phyloP scores from a whole-genome alignment of 2,888 invertebrate genomes.

The Oscheius sp. region DNA sequence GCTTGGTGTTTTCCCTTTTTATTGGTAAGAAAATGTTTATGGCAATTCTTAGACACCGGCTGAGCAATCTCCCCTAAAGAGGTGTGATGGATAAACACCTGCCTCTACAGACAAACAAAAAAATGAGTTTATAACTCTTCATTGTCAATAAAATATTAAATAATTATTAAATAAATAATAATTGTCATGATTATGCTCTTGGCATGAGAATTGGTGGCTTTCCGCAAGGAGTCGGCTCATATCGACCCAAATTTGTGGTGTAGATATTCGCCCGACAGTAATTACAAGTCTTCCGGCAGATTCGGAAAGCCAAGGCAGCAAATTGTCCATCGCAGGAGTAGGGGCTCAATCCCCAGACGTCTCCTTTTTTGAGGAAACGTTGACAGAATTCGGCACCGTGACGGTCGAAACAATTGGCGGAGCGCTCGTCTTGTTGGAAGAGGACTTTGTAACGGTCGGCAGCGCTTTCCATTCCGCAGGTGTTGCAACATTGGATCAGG shows the following conservation, averaged over 20 bases:
- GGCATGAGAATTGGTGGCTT: slow-evolving; percentile 34
- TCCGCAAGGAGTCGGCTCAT: slow-evolving; percentile 30
- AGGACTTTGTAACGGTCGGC: slow-evolving; percentile 63
- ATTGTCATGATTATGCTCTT: slow-evolving; percentile 22
- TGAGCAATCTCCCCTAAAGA: too few species aligned
- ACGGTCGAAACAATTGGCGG: slow-evolving; percentile 65
- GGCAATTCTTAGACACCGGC: too few species aligned
- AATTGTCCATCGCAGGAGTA: slow-evolving; percentile 67
- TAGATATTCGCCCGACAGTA: slow-evolving; percentile 66
- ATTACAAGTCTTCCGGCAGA: slow-evolving; percentile 68
- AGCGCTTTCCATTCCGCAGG: slow-evolving; percentile 64
- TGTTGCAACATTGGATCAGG: slow-evolving; percentile 66
- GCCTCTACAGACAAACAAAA: too few species aligned
- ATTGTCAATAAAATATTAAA: too few species aligned
- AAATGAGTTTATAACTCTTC: too few species aligned
- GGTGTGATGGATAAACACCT: too few species aligned
- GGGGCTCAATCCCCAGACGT: slow-evolving; percentile 58
- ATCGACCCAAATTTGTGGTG: slow-evolving; percentile 43
- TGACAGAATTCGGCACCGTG: slow-evolving; percentile 63
- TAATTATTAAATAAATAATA: too few species aligned
- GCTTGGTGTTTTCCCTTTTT: too few species aligned
- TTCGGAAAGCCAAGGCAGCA: slow-evolving; percentile 65
- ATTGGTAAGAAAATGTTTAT: too few species aligned
- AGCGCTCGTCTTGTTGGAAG: slow-evolving; percentile 59
- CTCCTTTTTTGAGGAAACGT: slow-evolving; percentile 59